Evolutionary conservation across 2,888 invertebrate genomes (phyloP).

Genomic region (Hirtodrosophila duncani): DNA sequence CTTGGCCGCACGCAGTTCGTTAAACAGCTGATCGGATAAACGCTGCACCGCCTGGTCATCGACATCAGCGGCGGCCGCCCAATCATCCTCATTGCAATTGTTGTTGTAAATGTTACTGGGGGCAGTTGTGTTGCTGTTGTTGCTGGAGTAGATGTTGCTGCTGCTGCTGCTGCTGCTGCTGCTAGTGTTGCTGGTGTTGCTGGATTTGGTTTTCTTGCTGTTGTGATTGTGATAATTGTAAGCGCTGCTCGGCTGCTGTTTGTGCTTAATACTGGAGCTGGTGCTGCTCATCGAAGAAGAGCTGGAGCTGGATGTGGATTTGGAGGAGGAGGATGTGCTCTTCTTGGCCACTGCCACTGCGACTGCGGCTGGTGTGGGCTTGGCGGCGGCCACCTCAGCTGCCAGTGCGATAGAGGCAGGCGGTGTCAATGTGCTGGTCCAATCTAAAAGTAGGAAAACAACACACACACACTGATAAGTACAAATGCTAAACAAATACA

Average conservation of each 20-base stretch:
- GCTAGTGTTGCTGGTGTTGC: constrained; percentile 16
- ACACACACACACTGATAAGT: constrained; percentile 39
- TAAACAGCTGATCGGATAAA: constrained; percentile 63
- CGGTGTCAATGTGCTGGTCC: constrained; percentile 69
- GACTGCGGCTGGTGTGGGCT: constrained; percentile 17
- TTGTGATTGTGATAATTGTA: constrained; percentile 26
- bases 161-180: constrained; percentile 22
- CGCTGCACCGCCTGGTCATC: constrained; percentile 54
- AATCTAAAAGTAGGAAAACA: constrained; percentile 57
- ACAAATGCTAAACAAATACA: constrained; percentile 19
- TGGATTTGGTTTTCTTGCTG: constrained; percentile 61
- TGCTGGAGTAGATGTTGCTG: constrained; percentile 27
- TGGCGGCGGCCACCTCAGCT: constrained; percentile 14
- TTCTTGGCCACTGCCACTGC: constrained; percentile 37
- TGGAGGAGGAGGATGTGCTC: constrained; percentile 29
- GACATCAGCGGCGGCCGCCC: constrained; percentile 20
- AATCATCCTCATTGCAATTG: constrained; percentile 26
- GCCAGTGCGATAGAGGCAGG: constrained; percentile 40
- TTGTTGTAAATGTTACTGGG: constrained; percentile 1
- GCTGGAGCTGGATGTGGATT: constrained; percentile 3
- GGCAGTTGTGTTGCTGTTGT: constrained; percentile 20
- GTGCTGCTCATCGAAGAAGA: constrained; percentile 11
- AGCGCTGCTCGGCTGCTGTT: constrained; percentile 41
- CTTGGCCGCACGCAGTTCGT: constrained; percentile 74
- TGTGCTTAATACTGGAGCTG: constrained; percentile 60